These are phyloP conservation scores for Clarias macrocephalus DNA, from an alignment of 2,113 vertebrate genomes.

Conservation along the genomic window DNA sequence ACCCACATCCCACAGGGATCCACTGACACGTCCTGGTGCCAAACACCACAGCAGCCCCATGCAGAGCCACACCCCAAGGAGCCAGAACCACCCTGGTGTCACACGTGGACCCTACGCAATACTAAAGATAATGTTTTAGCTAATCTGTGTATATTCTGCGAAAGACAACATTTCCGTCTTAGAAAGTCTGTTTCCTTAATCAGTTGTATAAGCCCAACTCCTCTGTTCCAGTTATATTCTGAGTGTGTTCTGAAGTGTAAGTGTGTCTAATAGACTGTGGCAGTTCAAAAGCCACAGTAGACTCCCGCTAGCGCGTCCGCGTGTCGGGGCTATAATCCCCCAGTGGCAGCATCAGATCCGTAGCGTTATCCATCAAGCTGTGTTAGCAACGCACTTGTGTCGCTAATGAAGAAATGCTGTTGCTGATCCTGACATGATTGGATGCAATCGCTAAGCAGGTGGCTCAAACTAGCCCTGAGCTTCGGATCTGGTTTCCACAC, in stretches of 20 bases:
- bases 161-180: neutral
- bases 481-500: neutral
- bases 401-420: neutral
- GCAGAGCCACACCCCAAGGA: too few species aligned
- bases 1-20: too few species aligned
- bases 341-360: neutral
- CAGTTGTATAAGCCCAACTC: neutral
- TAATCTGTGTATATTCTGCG: neutral
- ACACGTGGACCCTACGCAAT: too few species aligned
- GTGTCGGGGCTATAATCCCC: neutral
- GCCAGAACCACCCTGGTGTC: too few species aligned
- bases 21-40: too few species aligned
- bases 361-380: neutral
- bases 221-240: neutral
- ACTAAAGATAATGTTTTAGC: too few species aligned
- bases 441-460: neutral
- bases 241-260: constrained; percentile 12
- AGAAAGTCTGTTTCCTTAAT: neutral
- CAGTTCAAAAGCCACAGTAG: neutral
- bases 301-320: neutral
- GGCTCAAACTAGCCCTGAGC: neutral
- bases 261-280: constrained; percentile 20
- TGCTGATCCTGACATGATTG: neutral
- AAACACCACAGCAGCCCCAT: too few species aligned
- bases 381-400: neutral